Evolutionary conservation across 2,113 vertebrate genomes (phyloP), one percentile per base, ranked within the genome.

Genomic region (Trogon melanurus): DNA sequence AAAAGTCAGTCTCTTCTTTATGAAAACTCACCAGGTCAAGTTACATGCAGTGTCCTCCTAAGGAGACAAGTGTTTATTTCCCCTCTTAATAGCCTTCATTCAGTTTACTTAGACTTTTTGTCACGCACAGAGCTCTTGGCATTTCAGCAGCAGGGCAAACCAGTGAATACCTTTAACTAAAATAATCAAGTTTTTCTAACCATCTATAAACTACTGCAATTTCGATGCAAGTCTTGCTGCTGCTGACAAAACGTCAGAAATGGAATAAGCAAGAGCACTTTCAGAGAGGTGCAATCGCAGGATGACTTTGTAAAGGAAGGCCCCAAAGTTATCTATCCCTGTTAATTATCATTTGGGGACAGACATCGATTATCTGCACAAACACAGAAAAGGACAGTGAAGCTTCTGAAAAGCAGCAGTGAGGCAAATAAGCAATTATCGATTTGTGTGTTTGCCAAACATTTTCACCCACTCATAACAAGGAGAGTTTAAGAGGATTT

Each of bases 361-460:
- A 66, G 79, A 61, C 8, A 94, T 86, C 6, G 94, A 97, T 93
- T 94, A 94, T 88, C 92, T 87, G 51, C 51, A 80, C 87, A 91
- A 96, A 96, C 36, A 78, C 44, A 81, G 89, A 95, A 95, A 93
- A 94, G 74, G 76, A 95, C 93, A 97, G 69, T 54, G 82, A 85
- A 64, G 92, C 93, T 94, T 96, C 66, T 95, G 82, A 95, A 90
- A 89, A 90, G 84, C 57, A 88, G 85, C 74, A 93, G 85, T 65
- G 94, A 93, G 74, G 94, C 89, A 97, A 97, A 96, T 97, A 97
- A 96, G 94, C 95, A 97, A 97, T 96, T 97, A 96, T 95, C 95
- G 97, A 97, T 95, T 97, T 10, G 3, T 65, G 54, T 83, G 84
- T 95, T 92, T 91, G 92, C 72, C 89, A 96, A 91, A 92, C 93